Evolutionary conservation across 2,113 vertebrate genomes (phyloP), one percentile per base, ranked within the genome.

Genomic region (Strix uralensis): DNA sequence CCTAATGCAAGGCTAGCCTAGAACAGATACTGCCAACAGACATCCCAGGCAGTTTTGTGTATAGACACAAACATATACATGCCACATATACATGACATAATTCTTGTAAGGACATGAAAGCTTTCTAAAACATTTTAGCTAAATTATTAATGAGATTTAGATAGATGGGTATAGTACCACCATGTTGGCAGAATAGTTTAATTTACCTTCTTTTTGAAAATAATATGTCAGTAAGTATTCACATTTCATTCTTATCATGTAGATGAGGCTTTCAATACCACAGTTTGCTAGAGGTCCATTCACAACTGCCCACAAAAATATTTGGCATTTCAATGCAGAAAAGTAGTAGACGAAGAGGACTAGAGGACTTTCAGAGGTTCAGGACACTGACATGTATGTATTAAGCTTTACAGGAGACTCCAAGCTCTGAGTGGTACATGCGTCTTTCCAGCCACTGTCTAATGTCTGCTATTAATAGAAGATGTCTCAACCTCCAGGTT

Each of bases 381-480:
- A 29, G 40, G 34, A 75, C 16, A 8, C 23, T 4, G 6, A 63
- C 5, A 8, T 16, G 5, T 13, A 44, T 0, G 15, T 40, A 38
- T 19, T 46, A 18, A 55, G 34, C 20, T 80, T 47, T 32, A 29
- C n/a, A 62, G 55, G 16, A 49, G 61, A 70, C 18, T 7, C 29
- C 2, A 4, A 27, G 26, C 67, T 66, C 52, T 23, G 32, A 62
- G 15, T 10, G 29, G 38, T 30, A 58, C 2, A 5, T 0, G 1
- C 5, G 11, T 14, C 49, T 78, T 84, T 62, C 21, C 81, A 92
- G 40, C 13, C 46, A 51, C 44, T 42, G 19, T 30, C 44, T 42
- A 42, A 46, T 11, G 11, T 26, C 49, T 78, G 70, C 42, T 62
- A 27, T 54, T 78, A 42, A 40, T 1, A 77, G 72, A 44, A 75